These are phyloP conservation scores for Margarornis squamiger DNA, from an alignment of 2,797 vertebrate genomes.

Conservation along the genomic window DNA sequence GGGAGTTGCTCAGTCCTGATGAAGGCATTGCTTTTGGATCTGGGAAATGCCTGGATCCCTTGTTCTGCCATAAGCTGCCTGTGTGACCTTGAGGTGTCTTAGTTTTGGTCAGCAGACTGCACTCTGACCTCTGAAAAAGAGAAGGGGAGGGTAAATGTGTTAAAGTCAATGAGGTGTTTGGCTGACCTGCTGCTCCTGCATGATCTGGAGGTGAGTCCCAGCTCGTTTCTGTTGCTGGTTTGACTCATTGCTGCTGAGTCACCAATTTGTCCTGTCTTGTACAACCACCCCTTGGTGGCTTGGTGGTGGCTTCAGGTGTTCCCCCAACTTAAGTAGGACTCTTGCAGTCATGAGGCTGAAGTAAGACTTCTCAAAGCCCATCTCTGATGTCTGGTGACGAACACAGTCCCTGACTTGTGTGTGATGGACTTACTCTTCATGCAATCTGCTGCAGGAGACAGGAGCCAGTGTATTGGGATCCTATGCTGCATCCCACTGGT, in stretches of 20 bases:
- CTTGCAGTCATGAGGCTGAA: neutral
- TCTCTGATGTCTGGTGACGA: neutral
- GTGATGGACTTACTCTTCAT: rapidly evolving
- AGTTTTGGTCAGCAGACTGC: neutral
- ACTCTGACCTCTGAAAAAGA: neutral
- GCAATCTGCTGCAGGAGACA: neutral
- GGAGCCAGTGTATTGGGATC: neutral
- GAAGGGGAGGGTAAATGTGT: neutral
- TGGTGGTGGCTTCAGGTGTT: neutral
- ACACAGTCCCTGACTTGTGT: rapidly evolving
- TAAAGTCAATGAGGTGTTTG: neutral
- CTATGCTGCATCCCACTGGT: neutral
- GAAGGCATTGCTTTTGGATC: neutral
- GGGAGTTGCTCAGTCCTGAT: neutral
- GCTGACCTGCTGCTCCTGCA: neutral
- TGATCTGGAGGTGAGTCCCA: neutral
- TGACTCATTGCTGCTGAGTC: neutral
- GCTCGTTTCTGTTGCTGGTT: neutral
- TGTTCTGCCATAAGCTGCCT: neutral
- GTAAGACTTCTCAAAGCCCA: neutral
- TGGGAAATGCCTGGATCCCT: neutral
- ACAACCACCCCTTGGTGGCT: neutral
- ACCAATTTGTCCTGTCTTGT: rapidly evolving
- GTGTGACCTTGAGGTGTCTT: neutral
- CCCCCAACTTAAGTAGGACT: neutral